Base-by-base conservation (phyloP, 2,888 invertebrate genomes). In the Synanthedon formicaeformis region DNA sequence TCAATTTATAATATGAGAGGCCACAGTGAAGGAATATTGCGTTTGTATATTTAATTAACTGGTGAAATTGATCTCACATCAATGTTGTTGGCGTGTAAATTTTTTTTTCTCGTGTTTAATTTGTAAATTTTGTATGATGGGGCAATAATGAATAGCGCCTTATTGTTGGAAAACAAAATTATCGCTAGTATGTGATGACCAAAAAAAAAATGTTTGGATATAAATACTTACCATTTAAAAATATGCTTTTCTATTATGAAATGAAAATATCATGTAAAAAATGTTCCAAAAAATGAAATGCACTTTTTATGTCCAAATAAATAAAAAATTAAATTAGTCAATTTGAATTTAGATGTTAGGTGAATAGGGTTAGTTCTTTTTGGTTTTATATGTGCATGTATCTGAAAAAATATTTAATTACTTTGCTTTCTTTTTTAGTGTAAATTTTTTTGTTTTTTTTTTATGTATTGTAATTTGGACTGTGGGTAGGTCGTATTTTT, bases 391-490 rank as follows among this genome's bases (percentile, higher is more conserved):
- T 75, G 72, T 74, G 63, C 74, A 69, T 64, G 67, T 72, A 71
- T 71, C 62, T 67, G 66, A 65, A 23, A 65, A 67, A 58, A 64
- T 65, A 66, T 69, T 76, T 76, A 76, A 69, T 66, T 67, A 58
- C 66, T 81, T 75, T 75, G 74, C 69, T 70, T 51, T 75, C 73
- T 73, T 75, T 34, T 34, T 34, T 71, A 76, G 71, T 77, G 73
- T 77, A 76, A 78, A 81, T 80, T 71, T 79, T 67, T 75, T 73
- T 81, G 81, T 75, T 79, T 79, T 73, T 75, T 73, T 27, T 64
- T 70, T 71, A 34, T 55, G 52, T 23, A 50, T 50, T 71, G 34
- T 73, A 73, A 69, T 75, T 23, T 71, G 81, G 80, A 81, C 71
- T 75, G 68, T 75, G 81, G 81, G 78, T 84, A 82, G 75, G 64